Base-by-base conservation (phyloP, 2,113 vertebrate species). In the Thunnus thynnus region DNA sequence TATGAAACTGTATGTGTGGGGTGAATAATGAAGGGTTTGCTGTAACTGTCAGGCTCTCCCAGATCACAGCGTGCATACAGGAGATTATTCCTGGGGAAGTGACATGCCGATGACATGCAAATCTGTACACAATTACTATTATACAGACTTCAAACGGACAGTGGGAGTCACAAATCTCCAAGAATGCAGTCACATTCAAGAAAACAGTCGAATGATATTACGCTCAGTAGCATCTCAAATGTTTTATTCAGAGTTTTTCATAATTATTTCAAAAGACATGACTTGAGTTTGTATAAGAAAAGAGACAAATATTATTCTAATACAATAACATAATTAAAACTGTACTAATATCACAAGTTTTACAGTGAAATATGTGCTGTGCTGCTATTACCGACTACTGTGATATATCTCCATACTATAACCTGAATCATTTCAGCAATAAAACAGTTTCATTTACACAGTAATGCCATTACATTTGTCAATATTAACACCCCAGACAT, bases 61-160 rank as follows among this genome's bases (percentile, higher is more conserved):
- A 72, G 63, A 87, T 87, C 86, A 73, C 78, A 89, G 78, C 3
- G 0, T 60, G 78, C 64, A 78, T 22, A 72, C 64, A 44, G 70
- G 61, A 79, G 80, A 86, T 86, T 84, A 86, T 84, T 83, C 67
- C 55, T 36, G 47, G 73, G 58, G 27, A 84, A 87, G 57, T 77
- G 78, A 83, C 80, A 78, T n/a, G 69, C 55, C 16, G 36, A 65
- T 69, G 80, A 84, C 78, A 74, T 69, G 74, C 54, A 87, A 88
- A 90, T 85, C 80, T 62, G 54, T 70, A 76, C 52, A 83, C 84
- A 90, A 83, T 83, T 89, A 83, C 79, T 83, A 79, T 83, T 87
- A 76, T 80, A 70, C 76, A 69, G 51, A 85, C 78, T 83, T 83
- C 67, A 83, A 81, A 80, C 62, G 81, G 83, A 67, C 66, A 76